Evolutionary conservation across 2,888 invertebrate genomes (phyloP).

Genomic region (Luperina testacea): DNA sequence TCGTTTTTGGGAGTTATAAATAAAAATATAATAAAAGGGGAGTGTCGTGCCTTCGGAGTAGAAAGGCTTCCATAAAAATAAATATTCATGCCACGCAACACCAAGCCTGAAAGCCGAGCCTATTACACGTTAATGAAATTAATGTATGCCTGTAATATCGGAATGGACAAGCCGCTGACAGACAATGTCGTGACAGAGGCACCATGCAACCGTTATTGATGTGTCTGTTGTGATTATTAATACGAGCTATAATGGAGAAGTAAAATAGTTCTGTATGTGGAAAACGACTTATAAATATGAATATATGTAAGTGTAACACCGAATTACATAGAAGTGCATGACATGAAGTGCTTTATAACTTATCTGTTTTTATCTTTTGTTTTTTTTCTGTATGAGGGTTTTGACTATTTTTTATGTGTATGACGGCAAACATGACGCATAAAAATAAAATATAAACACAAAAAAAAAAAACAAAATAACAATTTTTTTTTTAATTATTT

Average conservation of each 20-base stretch:
- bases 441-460: too few species aligned
- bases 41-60: conserved; percentile 69
- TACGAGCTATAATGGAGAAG: conserved; percentile 24
- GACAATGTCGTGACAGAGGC: conserved; percentile 58
- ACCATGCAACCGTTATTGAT: conserved; percentile 50
- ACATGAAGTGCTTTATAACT: neutral
- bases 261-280: neutral
- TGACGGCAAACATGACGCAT: too few species aligned
- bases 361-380: neutral
- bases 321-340: neutral
- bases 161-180: conserved; percentile 56
- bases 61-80: conserved; percentile 79
- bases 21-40: conserved; percentile 72
- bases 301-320: neutral
- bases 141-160: conserved; percentile 57
- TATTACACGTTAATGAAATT: conserved; percentile 78
- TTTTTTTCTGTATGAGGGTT: neutral
- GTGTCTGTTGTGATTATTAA: conserved; percentile 36
- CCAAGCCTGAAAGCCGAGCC: conserved; percentile 82
- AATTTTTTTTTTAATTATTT: too few species aligned
- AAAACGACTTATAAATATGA: neutral
- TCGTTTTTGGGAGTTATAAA: conserved; percentile 70
- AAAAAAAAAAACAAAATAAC: too few species aligned
- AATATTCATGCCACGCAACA: conserved; percentile 86
- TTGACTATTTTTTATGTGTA: neutral